Evolutionary conservation across 2,888 invertebrate species (phyloP), one percentile per base, ranked within the genome.

Genomic region (Diogma glabrata): DNA sequence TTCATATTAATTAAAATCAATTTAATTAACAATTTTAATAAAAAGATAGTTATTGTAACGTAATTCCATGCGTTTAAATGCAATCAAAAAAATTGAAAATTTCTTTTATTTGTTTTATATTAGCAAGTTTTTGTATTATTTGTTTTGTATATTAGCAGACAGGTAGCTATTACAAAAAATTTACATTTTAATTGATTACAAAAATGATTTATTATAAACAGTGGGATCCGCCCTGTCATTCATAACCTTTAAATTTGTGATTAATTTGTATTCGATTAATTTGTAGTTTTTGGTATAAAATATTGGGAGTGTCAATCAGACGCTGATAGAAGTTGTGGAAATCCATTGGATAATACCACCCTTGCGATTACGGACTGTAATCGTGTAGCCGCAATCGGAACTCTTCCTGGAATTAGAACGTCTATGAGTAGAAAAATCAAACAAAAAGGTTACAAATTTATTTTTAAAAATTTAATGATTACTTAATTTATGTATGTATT

Each of bases 241-340:
- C n/a, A n/a, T n/a, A n/a, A n/a, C n/a, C n/a, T 38, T 26, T 43
- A n/a, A 12, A n/a, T 20, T 40, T 30, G 23, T 24, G 30, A 24
- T 26, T 50, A 50, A 53, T 71, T 72, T 52, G n/a, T n/a, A n/a
- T n/a, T n/a, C n/a, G n/a, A n/a, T n/a, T n/a, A n/a, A n/a, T 53
- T 71, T 72, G 52, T 64, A 84, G 85, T 74, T 56, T 65, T 71
- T 47, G 73, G 78, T 52, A 85, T 87, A 47, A 91, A 92, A 73
- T 93, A 92, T 63, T 93, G 91, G 91, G 85, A 83, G 50, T 93
- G 93, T 62, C 81, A 90, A 56, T 92, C 91, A 1, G 87, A 86
- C 62, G 81, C 79, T 51, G 92, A 93, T 69, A 87, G 90, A 1
- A 87, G 90, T 72, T 93, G 93, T 64, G 82, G 84, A 0, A 92